These are phyloP conservation scores for Pseudococcus jackbeardsleyi DNA, from an alignment of 2,888 invertebrate species.

Conservation along the genomic window DNA sequence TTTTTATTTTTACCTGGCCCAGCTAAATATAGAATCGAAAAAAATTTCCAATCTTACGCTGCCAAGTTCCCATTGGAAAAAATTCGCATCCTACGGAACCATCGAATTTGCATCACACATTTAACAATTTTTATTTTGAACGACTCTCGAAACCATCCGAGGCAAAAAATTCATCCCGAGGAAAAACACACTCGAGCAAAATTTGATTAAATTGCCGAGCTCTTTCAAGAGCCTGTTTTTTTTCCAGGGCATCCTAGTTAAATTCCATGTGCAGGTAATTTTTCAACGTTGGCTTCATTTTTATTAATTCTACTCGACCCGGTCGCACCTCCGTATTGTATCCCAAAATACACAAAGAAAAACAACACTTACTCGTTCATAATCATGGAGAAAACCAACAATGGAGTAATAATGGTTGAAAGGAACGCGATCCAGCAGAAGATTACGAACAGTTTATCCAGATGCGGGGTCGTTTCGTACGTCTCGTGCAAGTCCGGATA, in stretches of 20 bases:
- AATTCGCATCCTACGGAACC: neutral
- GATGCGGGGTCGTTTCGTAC: slow-evolving; percentile 78
- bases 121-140: neutral
- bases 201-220: neutral
- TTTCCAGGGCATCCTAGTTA: neutral
- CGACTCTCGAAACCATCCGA: neutral
- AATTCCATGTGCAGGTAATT: neutral
- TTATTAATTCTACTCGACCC: neutral
- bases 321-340: neutral
- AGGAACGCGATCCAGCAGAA: slow-evolving; percentile 81
- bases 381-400: slow-evolving; percentile 72
- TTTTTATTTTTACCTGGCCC: neutral
- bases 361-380: slow-evolving; percentile 58
- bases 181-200: neutral
- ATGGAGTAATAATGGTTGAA: slow-evolving; percentile 78
- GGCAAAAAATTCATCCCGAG: neutral
- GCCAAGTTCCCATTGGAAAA: neutral
- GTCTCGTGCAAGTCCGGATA: slow-evolving; percentile 78
- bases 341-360: neutral
- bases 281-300: neutral
- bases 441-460: slow-evolving; percentile 78
- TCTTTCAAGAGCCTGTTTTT: neutral
- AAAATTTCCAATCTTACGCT: neutral
- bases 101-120: neutral
- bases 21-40: slow-evolving; percentile 1